Base-by-base conservation (phyloP, 2,797 vertebrate genomes). In the Chanos chanos region DNA sequence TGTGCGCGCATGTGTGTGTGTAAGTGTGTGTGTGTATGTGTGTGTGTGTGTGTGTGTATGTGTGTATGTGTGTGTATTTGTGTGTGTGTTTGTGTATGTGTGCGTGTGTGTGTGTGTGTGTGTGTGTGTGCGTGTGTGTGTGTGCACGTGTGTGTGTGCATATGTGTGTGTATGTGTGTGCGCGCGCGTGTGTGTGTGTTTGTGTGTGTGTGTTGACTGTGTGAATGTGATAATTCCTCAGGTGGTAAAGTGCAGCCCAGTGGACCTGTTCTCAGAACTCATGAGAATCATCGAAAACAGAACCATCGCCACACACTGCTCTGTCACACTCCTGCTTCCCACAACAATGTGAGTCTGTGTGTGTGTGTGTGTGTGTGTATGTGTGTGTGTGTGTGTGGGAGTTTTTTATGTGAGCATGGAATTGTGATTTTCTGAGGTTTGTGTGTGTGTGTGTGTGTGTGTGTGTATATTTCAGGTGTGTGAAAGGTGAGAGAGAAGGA, bases 261-360 rank as follows among this genome's bases (percentile, higher is more conserved):
- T 70, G 1, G 71, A 53, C 52, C 30, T 90, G 65, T 75, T 85
- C 30, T n/a, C 45, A 15, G 83, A 86, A 68, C 87, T 89, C 61
- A 83, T 87, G 55, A 55, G 78, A 50, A 81, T 87, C 22, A 79
- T 88, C 33, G 72, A 84, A 49, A 81, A 81, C 67, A 77, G 64
- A 62, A 80, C 75, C 7, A 75, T 81, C 15, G 87, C 84, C 1
- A 89, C 89, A 21, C 83, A 87, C 47, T 88, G 86, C 22, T 73
- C 53, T 4, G 78, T 83, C 28, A 80, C 73, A 13, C 31, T 89
- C 33, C 70, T 88, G 70, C 72, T 89, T 50, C 88, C 85, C 19
- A 60, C 71, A 16, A 53, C 78, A 2, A 71, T 89, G 88, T 88
- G 74, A 84, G 84, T 72, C 22, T 22, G 37, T 13, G 7, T 40